Conservation (phyloP, 2,113 vertebrate species). For the Elephantulus edwardii region DNA sequence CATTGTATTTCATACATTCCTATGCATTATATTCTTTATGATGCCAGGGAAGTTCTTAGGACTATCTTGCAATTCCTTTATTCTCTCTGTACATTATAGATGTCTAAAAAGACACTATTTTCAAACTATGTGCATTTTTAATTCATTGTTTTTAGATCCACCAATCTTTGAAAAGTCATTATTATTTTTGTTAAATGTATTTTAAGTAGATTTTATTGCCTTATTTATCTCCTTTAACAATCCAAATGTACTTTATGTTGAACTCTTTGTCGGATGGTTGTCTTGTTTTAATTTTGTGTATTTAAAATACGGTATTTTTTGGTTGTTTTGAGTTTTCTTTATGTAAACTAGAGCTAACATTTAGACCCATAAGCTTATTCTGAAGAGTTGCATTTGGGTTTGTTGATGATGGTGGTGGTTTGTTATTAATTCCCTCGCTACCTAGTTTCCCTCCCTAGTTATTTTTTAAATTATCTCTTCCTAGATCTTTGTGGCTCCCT, state of each 20-base stretch:
- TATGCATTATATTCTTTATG: too few relatives aligned
- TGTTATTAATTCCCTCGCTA: neutral
- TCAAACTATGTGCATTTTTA: neutral
- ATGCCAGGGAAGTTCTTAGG: neutral
- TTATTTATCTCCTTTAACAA: neutral
- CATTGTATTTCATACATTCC: too few relatives aligned
- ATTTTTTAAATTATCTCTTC: neutral
- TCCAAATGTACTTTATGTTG: neutral
- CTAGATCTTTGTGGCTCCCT: neutral
- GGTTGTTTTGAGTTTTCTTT: neutral
- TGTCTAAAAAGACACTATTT: neutral
- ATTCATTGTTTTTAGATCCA: neutral
- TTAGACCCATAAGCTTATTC: neutral
- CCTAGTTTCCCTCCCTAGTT: neutral
- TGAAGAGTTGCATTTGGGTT: neutral
- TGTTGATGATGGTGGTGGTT: neutral
- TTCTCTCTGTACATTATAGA: neutral
- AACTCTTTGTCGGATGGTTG: neutral
- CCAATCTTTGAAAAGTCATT: neutral
- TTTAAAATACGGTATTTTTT: neutral
- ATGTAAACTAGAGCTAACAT: neutral
- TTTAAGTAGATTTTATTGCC: neutral
- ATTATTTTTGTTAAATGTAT: neutral
- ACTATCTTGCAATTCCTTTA: neutral
- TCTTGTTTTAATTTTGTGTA: neutral